A percentile compares a stretch with the other conserved stretches of the same genome.
These are phyloP conservation scores for Grammomys surdaster DNA, from an alignment of 2,113 vertebrate genomes.

Conservation along the genomic window DNA sequence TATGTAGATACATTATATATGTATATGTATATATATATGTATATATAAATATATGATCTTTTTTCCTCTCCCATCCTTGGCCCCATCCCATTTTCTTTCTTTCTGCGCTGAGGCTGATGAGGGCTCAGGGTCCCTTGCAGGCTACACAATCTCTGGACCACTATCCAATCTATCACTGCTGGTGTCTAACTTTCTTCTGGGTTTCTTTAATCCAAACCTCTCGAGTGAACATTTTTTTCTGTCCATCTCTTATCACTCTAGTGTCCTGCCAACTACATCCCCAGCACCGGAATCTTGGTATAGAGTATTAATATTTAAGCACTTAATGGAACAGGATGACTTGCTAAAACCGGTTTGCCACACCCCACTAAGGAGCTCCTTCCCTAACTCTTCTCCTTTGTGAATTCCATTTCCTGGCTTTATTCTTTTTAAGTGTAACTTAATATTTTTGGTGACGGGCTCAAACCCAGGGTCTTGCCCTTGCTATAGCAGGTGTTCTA, in stretches of 20 bases:
- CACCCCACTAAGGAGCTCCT: background rate
- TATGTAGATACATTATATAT: background rate
- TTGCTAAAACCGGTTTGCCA: background rate
- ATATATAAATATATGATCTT: background rate
- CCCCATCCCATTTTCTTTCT: background rate
- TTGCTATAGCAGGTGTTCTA: background rate
- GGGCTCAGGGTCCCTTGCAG: no score
- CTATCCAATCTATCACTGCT: background rate
- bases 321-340: slow-evolving; percentile 12
- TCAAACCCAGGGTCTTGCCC: background rate
- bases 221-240: background rate
- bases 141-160: background rate
- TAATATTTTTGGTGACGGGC: background rate
- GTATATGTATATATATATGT: background rate
- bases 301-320: slow-evolving; percentile 1
- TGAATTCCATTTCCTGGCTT: background rate
- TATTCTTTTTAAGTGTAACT: background rate
- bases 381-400: background rate
- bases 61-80: background rate
- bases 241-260: background rate
- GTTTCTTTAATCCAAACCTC: background rate
- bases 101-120: background rate
- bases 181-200: background rate
- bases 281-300: background rate
- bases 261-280: background rate